Base-by-base conservation (phyloP, 2,797 vertebrate species). In the Spinibarbus caldwelli region DNA sequence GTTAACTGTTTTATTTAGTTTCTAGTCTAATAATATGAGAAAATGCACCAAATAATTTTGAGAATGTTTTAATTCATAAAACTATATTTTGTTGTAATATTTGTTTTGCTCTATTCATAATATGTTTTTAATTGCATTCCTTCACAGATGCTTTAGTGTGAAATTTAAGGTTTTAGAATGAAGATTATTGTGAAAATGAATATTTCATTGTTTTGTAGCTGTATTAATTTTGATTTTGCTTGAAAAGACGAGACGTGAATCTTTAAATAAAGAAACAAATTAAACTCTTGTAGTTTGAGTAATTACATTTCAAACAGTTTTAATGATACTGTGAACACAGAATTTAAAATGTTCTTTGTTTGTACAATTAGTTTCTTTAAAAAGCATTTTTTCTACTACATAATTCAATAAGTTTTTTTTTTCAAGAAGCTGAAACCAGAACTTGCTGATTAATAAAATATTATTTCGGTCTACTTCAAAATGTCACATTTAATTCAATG, bases 261-360 rank as follows among this genome's bases (percentile, higher is more conserved):
- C 12, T 26, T 77, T 26, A 26, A 77, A 77, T 77, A 77, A 77
- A 77, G 73, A 77, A 38, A 57, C 21, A 4, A 26, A 77, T 1
- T 12, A 57, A 77, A 77, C 23, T 36, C 19, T n/a, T n/a, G 31
- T 36, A 36, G 17, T 62, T 62, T 59, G 70, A 31, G 45, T 19
- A 11, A 31, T 47, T 71, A 8, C 36, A 23, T 38, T 67, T 23
- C 7, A 23, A 54, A 2, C 66, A 43, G 36, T n/a, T 70, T 41
- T 6, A n/a, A n/a, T 41, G 11, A 54, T 54, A 54, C 2, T 23
- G 52, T 23, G 6, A 21, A 52, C 19, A 21, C 21, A 54, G 8
- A 23, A 54, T 54, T 9, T 54, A 23, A 23, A 57, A 54, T 54
- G 6, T 9, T 54, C 19, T 54, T 54, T 2, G 3, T 21, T 8